Evolutionary conservation across 1,140 invertebrate species (phyloP).

Genomic region (Rhagoletis zephyria): DNA sequence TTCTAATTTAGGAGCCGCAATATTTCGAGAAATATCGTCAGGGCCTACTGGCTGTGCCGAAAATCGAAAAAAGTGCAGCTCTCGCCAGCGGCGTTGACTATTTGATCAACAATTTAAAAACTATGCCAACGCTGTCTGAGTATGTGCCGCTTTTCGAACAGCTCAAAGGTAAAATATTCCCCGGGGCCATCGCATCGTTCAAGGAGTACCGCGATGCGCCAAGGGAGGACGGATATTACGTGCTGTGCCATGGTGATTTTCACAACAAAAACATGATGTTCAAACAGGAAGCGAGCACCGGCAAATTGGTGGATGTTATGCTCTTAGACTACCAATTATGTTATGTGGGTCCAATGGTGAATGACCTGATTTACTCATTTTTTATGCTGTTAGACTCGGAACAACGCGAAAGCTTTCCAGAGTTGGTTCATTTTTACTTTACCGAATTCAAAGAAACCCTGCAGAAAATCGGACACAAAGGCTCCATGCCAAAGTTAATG

Average conservation of each 20-base stretch:
- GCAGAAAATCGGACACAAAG: constrained; percentile 50
- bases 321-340: constrained; percentile 58
- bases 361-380: constrained; percentile 58
- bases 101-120: constrained; percentile 11
- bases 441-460: constrained; percentile 53
- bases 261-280: constrained; percentile 60
- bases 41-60: background rate
- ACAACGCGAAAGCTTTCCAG: constrained; percentile 48
- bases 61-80: constrained; percentile 4
- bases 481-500: constrained; percentile 45
- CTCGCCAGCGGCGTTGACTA: background rate
- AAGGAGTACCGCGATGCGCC: constrained; percentile 15
- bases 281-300: constrained; percentile 18
- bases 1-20: constrained; percentile 8
- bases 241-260: constrained; percentile 60
- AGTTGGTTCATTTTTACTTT: constrained; percentile 58
- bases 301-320: constrained; percentile 54
- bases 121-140: background rate
- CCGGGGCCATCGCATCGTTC: background rate
- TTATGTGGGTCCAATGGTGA: constrained; percentile 57
- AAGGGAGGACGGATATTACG: constrained; percentile 34
- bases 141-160: background rate
- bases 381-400: constrained; percentile 56
- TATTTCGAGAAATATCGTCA: constrained; percentile 47
- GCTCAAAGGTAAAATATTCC: background rate